phyloP scores from a whole-genome alignment of 2,113 vertebrate species.

The Spea bombifrons region DNA sequence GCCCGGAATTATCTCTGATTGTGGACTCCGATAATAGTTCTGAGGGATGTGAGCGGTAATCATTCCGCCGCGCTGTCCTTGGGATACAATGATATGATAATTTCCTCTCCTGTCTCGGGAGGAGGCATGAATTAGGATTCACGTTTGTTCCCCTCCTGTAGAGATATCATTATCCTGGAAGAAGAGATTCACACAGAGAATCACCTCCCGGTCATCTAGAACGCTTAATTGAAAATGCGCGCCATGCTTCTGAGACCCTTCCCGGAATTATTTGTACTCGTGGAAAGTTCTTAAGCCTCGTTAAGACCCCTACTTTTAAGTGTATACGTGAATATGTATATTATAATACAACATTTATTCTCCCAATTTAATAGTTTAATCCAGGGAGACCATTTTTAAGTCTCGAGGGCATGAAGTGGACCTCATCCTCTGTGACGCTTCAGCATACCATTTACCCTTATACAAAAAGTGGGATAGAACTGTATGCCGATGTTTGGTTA shows the following conservation, averaged over 20 bases:
- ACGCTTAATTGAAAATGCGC: slow-evolving; percentile 39
- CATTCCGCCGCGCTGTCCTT: slow-evolving; percentile 16
- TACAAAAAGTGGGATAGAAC: too few relatives aligned
- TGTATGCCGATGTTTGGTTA: too few relatives aligned
- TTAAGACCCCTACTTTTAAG: not conserved
- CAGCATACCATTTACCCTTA: too few relatives aligned
- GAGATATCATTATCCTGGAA: slow-evolving; percentile 38
- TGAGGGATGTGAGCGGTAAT: slow-evolving; percentile 12
- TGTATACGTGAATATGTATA: too few relatives aligned
- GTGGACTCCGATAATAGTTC: not conserved
- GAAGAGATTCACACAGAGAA: slow-evolving; percentile 26
- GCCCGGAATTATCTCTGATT: slow-evolving; percentile 5
- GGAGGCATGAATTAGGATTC: slow-evolving; percentile 29
- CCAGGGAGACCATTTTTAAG: too few relatives aligned
- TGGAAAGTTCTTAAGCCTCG: not conserved
- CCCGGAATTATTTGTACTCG: not conserved
- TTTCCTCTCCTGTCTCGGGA: slow-evolving; percentile 25
- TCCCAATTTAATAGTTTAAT: too few relatives aligned
- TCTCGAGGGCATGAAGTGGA: too few relatives aligned
- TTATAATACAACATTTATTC: too few relatives aligned
- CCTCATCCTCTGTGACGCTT: too few relatives aligned
- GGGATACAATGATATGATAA: not conserved
- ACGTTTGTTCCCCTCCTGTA: slow-evolving; percentile 30
- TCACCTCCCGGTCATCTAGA: slow-evolving; percentile 26
- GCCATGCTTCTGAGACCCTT: slow-evolving; percentile 25